phyloP scores from a whole-genome alignment of 2,113 vertebrate species.

The Coptodon bakossiorum region DNA sequence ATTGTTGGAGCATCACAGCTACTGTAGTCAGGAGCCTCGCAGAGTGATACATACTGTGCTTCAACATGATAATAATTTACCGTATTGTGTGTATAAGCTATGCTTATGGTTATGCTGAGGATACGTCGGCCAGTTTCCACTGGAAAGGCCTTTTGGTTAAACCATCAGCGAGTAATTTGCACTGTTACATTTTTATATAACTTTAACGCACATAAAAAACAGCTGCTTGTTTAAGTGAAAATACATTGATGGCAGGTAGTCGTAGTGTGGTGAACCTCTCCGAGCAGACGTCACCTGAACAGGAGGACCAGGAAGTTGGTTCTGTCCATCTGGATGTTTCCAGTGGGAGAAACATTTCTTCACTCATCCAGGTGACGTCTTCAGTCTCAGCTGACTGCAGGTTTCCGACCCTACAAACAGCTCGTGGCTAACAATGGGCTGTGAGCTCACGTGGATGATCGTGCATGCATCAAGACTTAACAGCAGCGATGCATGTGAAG shows the following conservation, averaged over 20 bases:
- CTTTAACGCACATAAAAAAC: rapidly evolving
- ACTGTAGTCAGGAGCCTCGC: not conserved
- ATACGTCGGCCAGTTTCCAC: not conserved
- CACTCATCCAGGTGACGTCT: not conserved
- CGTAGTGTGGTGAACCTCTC: too few relatives aligned
- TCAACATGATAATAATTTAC: not conserved
- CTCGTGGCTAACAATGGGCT: too few relatives aligned
- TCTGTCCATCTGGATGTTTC: not conserved
- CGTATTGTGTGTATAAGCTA: rapidly evolving
- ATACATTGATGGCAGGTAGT: not conserved
- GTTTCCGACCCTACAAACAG: not conserved
- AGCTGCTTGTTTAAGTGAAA: not conserved
- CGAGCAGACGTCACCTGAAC: not conserved
- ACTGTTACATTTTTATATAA: not conserved
- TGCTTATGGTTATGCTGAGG: not conserved
- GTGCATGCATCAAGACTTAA: not conserved
- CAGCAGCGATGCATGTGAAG: not conserved
- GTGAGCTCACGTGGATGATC: too few relatives aligned
- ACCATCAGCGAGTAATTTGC: rapidly evolving
- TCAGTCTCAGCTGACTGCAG: not conserved
- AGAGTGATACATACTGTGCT: not conserved
- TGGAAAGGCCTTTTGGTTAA: not conserved
- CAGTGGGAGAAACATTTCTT: not conserved
- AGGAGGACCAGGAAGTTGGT: not conserved
- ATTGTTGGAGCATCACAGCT: rapidly evolving